Evolutionary conservation across 2,113 vertebrate species (phyloP).

Genomic region (Tinamus guttatus): DNA sequence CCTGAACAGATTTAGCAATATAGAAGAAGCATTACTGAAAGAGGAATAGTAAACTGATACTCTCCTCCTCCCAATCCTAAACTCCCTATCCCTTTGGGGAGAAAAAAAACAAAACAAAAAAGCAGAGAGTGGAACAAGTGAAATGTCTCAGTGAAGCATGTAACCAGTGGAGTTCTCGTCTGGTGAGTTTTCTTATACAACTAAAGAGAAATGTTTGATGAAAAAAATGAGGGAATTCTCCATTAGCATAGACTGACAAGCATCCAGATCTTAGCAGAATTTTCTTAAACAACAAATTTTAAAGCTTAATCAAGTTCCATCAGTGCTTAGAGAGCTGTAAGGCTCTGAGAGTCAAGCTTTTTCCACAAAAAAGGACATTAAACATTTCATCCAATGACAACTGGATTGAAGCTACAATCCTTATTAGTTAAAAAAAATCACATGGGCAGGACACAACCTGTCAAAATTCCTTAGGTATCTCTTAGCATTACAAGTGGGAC

Average conservation of each 20-base stretch:
- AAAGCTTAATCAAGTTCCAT: not conserved
- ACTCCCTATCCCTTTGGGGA: not conserved
- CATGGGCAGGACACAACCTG: constrained; percentile 16
- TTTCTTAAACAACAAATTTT: not conserved
- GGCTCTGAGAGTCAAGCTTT: not conserved
- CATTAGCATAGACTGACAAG: not conserved
- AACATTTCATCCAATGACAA: not conserved
- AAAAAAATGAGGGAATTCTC: not conserved
- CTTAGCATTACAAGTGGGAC: not conserved
- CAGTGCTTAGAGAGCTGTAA: not conserved
- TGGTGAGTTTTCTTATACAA: not conserved
- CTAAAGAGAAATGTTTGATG: not conserved
- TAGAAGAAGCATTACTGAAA: not conserved
- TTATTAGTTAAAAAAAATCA: not conserved
- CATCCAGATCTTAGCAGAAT: not conserved
- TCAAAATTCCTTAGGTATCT: not conserved
- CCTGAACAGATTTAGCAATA: not conserved
- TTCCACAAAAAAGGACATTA: not conserved
- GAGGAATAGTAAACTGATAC: not conserved
- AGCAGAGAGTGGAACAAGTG: not conserved
- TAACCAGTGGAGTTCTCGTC: not conserved
- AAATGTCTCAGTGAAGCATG: not conserved
- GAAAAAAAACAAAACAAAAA: not conserved
- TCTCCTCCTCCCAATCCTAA: not conserved
- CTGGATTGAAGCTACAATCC: not conserved